Evolutionary conservation across 2,113 vertebrate species (phyloP).

Genomic region (Rhineura floridana): DNA sequence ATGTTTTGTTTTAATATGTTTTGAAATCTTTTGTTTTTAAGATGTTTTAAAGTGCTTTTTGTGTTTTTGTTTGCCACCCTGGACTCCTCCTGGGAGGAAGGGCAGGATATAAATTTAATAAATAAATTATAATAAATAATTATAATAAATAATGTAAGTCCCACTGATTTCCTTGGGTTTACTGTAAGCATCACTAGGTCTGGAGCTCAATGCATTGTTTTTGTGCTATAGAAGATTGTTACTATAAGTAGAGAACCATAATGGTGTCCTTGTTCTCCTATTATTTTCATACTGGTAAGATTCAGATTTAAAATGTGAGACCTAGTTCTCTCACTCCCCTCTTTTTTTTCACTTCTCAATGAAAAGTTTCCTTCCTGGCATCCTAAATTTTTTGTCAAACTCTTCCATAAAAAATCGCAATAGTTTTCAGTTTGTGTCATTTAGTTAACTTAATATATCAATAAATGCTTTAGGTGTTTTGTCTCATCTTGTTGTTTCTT

Average conservation of each 20-base stretch:
- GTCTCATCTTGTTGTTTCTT: not conserved
- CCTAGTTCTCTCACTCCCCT: not conserved
- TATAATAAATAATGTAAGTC: too few species aligned
- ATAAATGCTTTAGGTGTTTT: not conserved
- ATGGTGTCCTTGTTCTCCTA: not conserved
- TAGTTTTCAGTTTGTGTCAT: not conserved
- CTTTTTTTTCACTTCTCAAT: not conserved
- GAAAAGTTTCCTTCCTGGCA: not conserved
- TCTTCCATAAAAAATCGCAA: not conserved
- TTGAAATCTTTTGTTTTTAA: too few species aligned
- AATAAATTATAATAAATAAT: too few species aligned
- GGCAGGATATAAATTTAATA: too few species aligned
- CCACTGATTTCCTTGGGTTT: too few species aligned
- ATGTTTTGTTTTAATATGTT: too few species aligned
- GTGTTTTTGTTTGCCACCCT: too few species aligned
- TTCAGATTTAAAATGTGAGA: not conserved
- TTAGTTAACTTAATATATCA: not conserved
- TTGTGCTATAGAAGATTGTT: not conserved
- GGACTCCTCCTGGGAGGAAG: too few species aligned
- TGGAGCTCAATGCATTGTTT: too few species aligned
- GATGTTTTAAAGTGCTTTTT: too few species aligned
- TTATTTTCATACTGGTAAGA: not conserved
- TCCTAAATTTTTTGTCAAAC: not conserved
- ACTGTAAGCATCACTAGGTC: too few species aligned
- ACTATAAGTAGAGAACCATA: not conserved